These are phyloP conservation scores for Merops nubicus DNA, from an alignment of 2,113 vertebrate species.

Conservation along the genomic window DNA sequence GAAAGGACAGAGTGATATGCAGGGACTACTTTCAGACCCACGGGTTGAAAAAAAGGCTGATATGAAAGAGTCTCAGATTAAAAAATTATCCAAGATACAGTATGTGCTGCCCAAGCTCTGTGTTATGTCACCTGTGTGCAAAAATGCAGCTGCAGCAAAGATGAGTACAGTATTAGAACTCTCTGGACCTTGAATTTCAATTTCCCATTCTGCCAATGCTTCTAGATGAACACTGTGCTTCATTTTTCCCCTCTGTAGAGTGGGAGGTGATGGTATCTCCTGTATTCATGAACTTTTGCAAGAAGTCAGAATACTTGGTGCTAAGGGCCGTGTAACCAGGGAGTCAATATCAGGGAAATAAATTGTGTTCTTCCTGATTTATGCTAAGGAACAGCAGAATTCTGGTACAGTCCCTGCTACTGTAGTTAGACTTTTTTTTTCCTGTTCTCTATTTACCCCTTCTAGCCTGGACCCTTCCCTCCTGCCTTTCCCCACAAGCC, in stretches of 20 bases:
- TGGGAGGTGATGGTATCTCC: neutral
- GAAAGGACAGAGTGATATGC: neutral
- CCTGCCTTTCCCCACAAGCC: neutral
- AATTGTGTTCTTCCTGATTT: neutral
- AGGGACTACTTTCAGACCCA: neutral
- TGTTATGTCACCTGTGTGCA: neutral
- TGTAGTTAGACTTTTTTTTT: neutral
- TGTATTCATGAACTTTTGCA: neutral
- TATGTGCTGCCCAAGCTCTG: neutral
- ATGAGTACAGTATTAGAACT: neutral
- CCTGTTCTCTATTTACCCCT: neutral
- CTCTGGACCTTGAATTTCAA: neutral
- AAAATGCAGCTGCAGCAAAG: neutral
- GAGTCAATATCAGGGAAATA: neutral
- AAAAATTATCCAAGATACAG: neutral
- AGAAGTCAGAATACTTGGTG: neutral
- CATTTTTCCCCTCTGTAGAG: neutral
- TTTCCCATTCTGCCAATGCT: neutral
- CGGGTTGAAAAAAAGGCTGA: neutral
- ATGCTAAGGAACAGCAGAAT: neutral
- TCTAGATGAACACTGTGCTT: neutral
- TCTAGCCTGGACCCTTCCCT: neutral
- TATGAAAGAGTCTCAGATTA: accelerated
- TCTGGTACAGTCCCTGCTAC: neutral
- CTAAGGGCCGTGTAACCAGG: accelerated